Conservation (phyloP, 1,140 invertebrate genomes). For the Mycetomoellerius zeteki region DNA sequence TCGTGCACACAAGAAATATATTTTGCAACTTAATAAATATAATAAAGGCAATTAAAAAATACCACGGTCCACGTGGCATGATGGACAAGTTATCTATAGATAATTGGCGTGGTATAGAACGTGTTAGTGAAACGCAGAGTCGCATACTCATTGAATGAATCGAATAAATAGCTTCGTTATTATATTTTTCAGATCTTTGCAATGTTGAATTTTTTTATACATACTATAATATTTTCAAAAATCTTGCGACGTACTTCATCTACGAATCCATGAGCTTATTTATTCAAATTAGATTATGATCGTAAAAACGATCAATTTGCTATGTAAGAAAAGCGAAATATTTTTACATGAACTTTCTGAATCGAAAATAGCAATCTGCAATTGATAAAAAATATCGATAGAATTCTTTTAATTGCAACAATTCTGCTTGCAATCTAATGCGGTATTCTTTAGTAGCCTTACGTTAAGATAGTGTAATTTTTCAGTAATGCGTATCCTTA, state of each 20-base stretch:
- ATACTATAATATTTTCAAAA: background rate
- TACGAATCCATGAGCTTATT: background rate
- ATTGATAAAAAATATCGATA: background rate
- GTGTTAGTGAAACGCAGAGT: background rate
- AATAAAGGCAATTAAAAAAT: too few species aligned
- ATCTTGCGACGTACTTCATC: background rate
- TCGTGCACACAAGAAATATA: background rate
- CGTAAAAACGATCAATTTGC: background rate
- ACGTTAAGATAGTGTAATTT: constrained; percentile 76
- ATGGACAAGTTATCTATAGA: too few species aligned
- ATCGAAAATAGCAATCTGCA: background rate
- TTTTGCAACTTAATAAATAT: too few species aligned
- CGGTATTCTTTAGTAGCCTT: constrained; percentile 75
- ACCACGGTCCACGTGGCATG: too few species aligned
- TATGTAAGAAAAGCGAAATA: background rate
- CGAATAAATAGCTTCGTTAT: background rate
- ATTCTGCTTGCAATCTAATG: constrained; percentile 71
- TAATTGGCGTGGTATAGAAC: too few species aligned
- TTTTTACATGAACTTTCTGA: background rate
- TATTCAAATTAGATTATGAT: background rate
- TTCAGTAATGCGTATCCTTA: constrained; percentile 70
- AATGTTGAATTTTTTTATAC: background rate
- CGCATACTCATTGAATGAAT: background rate
- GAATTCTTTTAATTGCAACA: constrained; percentile 47
- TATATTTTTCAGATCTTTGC: background rate